Evolutionary conservation across 1,140 invertebrate species (phyloP).

Genomic region (Ectropis grisescens): DNA sequence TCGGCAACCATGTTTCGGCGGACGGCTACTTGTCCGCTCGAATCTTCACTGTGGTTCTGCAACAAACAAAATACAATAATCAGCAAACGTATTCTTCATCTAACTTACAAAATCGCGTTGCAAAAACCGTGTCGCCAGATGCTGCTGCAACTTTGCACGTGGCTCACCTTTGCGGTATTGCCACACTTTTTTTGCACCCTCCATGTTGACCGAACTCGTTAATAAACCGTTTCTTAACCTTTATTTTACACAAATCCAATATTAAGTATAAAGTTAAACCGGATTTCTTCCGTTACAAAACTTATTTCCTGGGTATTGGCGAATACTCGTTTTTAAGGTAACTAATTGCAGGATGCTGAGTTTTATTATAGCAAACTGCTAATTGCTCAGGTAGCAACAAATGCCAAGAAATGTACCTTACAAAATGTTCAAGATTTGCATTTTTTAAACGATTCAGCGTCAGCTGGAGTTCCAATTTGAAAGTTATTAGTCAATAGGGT

Average conservation of each 20-base stretch:
- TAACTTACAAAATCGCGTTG: no score
- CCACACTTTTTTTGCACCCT: constrained; percentile 49
- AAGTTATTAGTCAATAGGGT: no score
- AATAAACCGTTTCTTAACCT: constrained; percentile 48
- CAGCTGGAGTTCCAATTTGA: no score
- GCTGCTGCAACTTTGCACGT: constrained; percentile 43
- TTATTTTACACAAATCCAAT: constrained; percentile 25
- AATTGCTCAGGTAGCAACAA: no score
- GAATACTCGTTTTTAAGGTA: no score
- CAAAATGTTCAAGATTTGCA: no score
- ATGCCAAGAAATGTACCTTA: no score
- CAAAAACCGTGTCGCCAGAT: constrained; percentile 54
- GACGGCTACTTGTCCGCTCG: constrained; percentile 62
- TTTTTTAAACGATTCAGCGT: no score
- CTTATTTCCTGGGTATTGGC: constrained; percentile 22
- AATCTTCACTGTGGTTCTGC: constrained; percentile 59
- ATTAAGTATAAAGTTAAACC: no score
- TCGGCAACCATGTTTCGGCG: constrained; percentile 89
- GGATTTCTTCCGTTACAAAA: constrained; percentile 37
- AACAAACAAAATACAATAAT: constrained; percentile 53
- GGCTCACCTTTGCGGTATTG: constrained; percentile 58
- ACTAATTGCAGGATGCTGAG: no score
- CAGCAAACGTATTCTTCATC: no score
- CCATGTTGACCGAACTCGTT: constrained; percentile 40
- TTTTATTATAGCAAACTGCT: no score